Evolutionary conservation across 2,888 invertebrate species (phyloP).

Genomic region (Macropis europaea): DNA sequence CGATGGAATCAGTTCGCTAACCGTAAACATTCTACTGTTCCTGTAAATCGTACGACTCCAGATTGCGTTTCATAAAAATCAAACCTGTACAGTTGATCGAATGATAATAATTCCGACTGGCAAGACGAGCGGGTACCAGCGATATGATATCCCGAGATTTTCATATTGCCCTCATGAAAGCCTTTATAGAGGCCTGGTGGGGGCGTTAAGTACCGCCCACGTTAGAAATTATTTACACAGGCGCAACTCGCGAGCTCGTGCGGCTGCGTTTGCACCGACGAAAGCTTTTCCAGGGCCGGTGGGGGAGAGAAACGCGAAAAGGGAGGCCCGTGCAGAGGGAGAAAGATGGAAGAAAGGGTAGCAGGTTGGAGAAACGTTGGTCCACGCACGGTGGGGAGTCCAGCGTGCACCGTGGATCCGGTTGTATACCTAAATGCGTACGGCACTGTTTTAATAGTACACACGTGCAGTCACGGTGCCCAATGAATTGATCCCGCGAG

Average conservation of each 20-base stretch:
- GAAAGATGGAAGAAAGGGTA: conserved; percentile 49
- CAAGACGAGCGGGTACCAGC: not conserved
- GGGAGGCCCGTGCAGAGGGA: conserved; percentile 44
- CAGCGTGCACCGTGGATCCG: conserved; percentile 69
- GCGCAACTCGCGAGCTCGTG: conserved; percentile 34
- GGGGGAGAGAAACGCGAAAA: not conserved
- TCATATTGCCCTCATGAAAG: conserved; percentile 4
- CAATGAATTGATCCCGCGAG: conserved; percentile 57
- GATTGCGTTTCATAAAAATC: too few relatives aligned
- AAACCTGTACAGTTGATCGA: not conserved
- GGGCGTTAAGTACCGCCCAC: conserved; percentile 37
- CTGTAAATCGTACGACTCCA: too few relatives aligned
- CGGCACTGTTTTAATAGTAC: conserved; percentile 63
- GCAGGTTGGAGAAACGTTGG: conserved; percentile 61
- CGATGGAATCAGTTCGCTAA: not conserved
- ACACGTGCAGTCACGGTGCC: conserved; percentile 65
- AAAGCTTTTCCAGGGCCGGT: conserved; percentile 31
- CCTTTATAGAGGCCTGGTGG: conserved; percentile 9
- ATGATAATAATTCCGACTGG: not conserved
- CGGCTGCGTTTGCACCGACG: conserved; percentile 47
- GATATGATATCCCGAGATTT: not conserved
- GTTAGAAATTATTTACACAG: conserved; percentile 47
- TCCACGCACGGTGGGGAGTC: conserved; percentile 71
- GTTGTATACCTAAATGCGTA: conserved; percentile 69
- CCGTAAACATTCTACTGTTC: not conserved